Base-by-base conservation (phyloP, 2,888 invertebrate species). In the Tricholauxania praeusta region DNA sequence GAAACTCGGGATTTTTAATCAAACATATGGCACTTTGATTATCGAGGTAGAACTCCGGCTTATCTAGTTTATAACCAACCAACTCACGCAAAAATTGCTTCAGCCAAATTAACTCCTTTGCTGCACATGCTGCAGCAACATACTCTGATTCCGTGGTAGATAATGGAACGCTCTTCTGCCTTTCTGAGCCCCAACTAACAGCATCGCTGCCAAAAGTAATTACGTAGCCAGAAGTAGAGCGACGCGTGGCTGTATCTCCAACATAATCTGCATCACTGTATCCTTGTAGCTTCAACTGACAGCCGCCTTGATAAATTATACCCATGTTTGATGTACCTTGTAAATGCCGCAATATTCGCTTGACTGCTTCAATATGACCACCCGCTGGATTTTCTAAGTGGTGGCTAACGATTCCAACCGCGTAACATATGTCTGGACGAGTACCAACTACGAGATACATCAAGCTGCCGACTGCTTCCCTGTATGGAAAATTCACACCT, bases 141-240 rank as follows among this genome's bases (percentile, higher is more conserved):
- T 66, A 72, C 14, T 72, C 67, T 2, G 67, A 59, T 22, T 72
- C 63, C 2, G 72, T 63, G 1, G 82, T 81, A 0, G 81, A 83
- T 39, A 82, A 74, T 17, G 82, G 75, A 15, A 84, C 82, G 8
- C 72, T n/a, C n/a, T n/a, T n/a, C n/a, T n/a, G n/a, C n/a, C n/a
- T n/a, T n/a, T 80, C 73, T 51, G 82, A 22, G 22, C 22, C 22
- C 83, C 83, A 84, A 0, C 78, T 76, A 3, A 85, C 76, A 0
- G 78, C 72, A 47, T 80, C 79, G 17, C 75, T 76, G 39, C 77
- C 74, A 22, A 79, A 72, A 52, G 75, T 48, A 69, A 78, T 77
- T 15, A 80, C 73, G 55, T 75, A 76, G 12, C 78, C 79, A 73
- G 73, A 72, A 3, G 78, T 79, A 47, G 79, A 79, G 19, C 74